phyloP scores from a whole-genome alignment of 2,888 invertebrate genomes.

The Eristalis intricaria region DNA sequence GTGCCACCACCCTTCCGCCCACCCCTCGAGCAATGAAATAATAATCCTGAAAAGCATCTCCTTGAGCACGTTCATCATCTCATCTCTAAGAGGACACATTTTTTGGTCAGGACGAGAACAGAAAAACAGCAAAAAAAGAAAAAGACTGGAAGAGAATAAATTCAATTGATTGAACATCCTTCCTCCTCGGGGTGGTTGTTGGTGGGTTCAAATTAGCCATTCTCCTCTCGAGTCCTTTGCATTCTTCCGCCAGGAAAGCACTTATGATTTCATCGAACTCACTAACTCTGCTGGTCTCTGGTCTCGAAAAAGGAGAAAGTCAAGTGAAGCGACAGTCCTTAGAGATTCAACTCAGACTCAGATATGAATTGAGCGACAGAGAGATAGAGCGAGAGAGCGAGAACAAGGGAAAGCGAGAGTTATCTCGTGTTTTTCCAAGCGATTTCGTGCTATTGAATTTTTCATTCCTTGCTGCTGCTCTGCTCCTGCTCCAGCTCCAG shows the following conservation, averaged over 20 bases:
- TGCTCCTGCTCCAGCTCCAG: not conserved
- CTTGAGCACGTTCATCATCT: constrained; percentile 39
- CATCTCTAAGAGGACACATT: constrained; percentile 14
- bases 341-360: not conserved
- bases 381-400: not conserved
- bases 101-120: not conserved
- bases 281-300: not conserved
- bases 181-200: not conserved
- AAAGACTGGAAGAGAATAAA: not conserved
- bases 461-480: constrained; percentile 26
- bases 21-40: constrained; percentile 11
- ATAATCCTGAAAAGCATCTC: constrained; percentile 15
- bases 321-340: not conserved
- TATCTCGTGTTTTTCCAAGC: constrained; percentile 39
- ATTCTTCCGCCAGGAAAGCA: not conserved
- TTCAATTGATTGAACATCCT: constrained; percentile 3
- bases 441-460: constrained; percentile 62
- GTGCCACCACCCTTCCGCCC: not conserved
- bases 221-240: not conserved
- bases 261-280: constrained; percentile 4
- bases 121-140: too few species aligned
- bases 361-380: not conserved
- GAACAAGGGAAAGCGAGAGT: not conserved
- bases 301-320: not conserved
- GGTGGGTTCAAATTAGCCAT: not conserved